Base-by-base conservation (phyloP, 1,140 invertebrate species). In the Drosophila oshimai region DNA sequence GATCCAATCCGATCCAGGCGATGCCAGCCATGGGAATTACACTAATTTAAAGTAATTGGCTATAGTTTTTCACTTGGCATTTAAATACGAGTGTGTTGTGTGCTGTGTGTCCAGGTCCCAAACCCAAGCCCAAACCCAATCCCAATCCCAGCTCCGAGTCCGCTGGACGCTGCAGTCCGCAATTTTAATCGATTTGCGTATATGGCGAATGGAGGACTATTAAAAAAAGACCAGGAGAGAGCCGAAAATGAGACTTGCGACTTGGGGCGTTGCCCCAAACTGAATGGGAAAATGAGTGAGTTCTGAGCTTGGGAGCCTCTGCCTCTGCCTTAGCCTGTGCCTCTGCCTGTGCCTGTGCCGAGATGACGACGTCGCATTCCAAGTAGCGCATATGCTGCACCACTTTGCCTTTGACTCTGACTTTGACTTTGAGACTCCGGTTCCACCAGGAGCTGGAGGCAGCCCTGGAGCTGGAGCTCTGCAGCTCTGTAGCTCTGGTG, bases 171-270 rank as follows among this genome's bases (percentile, higher is more conserved):
- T 46, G 62, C 45, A 36, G 71, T 45, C 51, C 24, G 57, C 79
- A 89, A 88, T 90, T 90, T 90, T 90, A 90, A 90, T 90, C 88
- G 88, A 90, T 90, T 90, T 90, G 79, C 75, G 83, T 90, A 89
- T 86, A 84, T 77, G 83, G 81, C 67, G 80, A 86, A 86, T 80
- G 77, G 77, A 74, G 77, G 81, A 81, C 81, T 87, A 87, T 87
- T 87, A 87, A 87, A 70, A 53, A 65, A 68, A 67, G 28, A 54
- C 37, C 55, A 72, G 39, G 33, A 72, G 22, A 65, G 61, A 87
- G 70, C 88, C 81, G 67, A 89, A 89, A 89, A 89, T 88, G 84
- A 83, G 67, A 77, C 72, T 70, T 41, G 44, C 28, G 20, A 60
- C 51, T 33, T 61, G 58, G 53, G 84, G 84, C 84, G 84, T 88